Evolutionary conservation across 2,888 invertebrate genomes (phyloP), one percentile per base, ranked within the genome.

Genomic region (Anarsia innoxiella): DNA sequence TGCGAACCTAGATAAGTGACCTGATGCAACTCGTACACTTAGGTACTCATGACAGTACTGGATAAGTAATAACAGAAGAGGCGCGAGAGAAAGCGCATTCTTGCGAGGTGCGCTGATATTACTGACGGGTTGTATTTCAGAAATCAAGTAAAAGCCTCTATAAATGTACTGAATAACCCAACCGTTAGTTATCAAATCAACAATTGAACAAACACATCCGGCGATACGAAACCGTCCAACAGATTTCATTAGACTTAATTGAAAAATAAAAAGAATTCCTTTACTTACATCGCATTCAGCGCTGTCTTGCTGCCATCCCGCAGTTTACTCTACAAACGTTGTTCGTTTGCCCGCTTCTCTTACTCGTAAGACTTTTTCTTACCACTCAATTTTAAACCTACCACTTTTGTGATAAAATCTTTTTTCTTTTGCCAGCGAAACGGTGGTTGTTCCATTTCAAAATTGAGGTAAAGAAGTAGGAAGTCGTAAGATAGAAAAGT

Each of bases 171-270:
- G n/a, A n/a, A n/a, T n/a, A n/a, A n/a, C n/a, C n/a, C n/a, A n/a
- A n/a, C n/a, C n/a, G n/a, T n/a, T n/a, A n/a, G n/a, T 25, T 25
- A 25, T 25, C n/a, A 25, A 25, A 25, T 25, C 25, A 51, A 46
- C 46, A 48, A 46, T 48, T 44, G 38, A 40, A 31, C 48, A 39
- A 45, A 55, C 57, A 56, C 50, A 51, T 53, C 50, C 49, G 39
- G 48, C 42, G 42, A 44, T 50, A 42, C 44, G 35, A 44, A 40
- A 44, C 45, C 43, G 37, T 40, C 44, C 51, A 48, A 49, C 65
- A 64, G 59, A 66, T 73, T 75, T 69, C 72, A 74, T 71, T 72
- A 67, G 56, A 69, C 56, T 64, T 73, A 73, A 74, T 75, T 75
- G 71, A 72, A 70, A 72, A 74, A 70, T 70, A 69, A 71, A 67